Conservation (phyloP, 1,140 invertebrate species). For the Drosophila navojoa region DNA sequence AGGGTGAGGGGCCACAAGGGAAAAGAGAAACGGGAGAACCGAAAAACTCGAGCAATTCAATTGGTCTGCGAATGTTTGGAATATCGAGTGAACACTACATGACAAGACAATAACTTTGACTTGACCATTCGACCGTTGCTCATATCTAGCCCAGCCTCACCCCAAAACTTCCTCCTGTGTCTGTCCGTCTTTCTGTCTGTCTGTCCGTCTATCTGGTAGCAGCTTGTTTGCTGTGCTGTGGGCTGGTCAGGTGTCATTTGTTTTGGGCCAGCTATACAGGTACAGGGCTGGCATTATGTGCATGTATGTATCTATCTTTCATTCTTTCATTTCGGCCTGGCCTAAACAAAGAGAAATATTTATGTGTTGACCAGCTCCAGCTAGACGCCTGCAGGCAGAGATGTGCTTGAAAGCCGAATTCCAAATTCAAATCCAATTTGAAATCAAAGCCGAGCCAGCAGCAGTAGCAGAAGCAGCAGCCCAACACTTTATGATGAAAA, state of each 20-base stretch:
- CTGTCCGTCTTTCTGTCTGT: neutral
- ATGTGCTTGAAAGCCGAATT: constrained; percentile 69
- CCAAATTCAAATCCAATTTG: constrained; percentile 80
- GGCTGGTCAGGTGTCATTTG: constrained; percentile 10
- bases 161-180: no score
- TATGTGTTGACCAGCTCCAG: constrained; percentile 67
- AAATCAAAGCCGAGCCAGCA: constrained; percentile 59
- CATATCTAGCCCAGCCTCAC: constrained; percentile 51
- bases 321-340: constrained; percentile 48
- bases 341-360: constrained; percentile 78
- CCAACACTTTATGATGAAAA: constrained; percentile 75
- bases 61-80: constrained; percentile 3
- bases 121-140: constrained; percentile 77
- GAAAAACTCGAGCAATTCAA: constrained; percentile 44
- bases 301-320: constrained; percentile 7
- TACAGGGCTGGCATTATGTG: constrained; percentile 15
- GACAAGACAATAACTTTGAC: constrained; percentile 80
- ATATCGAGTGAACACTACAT: constrained; percentile 53
- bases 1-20: constrained; percentile 18
- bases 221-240: constrained; percentile 25
- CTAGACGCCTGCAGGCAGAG: constrained; percentile 45
- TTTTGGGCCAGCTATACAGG: neutral
- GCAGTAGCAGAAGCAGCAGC: neutral
- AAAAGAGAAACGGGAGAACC: constrained; percentile 20
- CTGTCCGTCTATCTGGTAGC: constrained; percentile 5